A percentile compares a stretch with the other conserved stretches of the same genome.
Evolutionary conservation across 2,113 vertebrate species (phyloP).

Genomic region (Chroicocephalus ridibundus): DNA sequence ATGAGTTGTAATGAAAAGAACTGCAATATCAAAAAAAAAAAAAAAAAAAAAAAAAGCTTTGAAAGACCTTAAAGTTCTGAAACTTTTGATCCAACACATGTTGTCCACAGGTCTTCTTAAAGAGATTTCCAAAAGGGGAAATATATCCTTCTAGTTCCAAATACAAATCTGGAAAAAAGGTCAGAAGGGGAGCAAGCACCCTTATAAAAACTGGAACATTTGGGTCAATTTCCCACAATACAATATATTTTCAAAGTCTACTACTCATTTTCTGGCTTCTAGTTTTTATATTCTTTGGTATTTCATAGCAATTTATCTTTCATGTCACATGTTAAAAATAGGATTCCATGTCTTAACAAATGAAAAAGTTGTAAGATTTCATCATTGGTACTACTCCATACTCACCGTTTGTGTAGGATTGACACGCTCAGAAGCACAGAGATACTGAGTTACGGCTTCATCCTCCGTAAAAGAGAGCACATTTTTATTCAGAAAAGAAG

Average conservation of each 20-base stretch:
- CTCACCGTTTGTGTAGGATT: not conserved
- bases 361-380: conserved; percentile 12
- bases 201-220: conserved; percentile 36
- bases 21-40: not conserved
- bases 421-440: not conserved
- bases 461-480: not conserved
- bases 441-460: not conserved
- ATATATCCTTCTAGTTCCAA: conserved; percentile 32
- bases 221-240: conserved; percentile 26
- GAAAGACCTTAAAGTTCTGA: conserved; percentile 25
- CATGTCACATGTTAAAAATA: not conserved
- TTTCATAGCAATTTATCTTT: conserved; percentile 30
- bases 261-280: conserved; percentile 8
- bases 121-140: conserved; percentile 31
- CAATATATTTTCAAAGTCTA: conserved; percentile 26
- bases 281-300: conserved; percentile 20
- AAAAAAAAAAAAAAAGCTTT: not conserved
- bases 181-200: conserved; percentile 2
- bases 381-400: not conserved
- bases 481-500: conserved; percentile 27
- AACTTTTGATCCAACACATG: conserved; percentile 43
- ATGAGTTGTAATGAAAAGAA: conserved; percentile 42
- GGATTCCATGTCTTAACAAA: not conserved
- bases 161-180: conserved; percentile 51
- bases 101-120: conserved; percentile 30